These are phyloP conservation scores for Halcyon leucocephala DNA, from an alignment of 2,797 vertebrate genomes.

Conservation along the genomic window DNA sequence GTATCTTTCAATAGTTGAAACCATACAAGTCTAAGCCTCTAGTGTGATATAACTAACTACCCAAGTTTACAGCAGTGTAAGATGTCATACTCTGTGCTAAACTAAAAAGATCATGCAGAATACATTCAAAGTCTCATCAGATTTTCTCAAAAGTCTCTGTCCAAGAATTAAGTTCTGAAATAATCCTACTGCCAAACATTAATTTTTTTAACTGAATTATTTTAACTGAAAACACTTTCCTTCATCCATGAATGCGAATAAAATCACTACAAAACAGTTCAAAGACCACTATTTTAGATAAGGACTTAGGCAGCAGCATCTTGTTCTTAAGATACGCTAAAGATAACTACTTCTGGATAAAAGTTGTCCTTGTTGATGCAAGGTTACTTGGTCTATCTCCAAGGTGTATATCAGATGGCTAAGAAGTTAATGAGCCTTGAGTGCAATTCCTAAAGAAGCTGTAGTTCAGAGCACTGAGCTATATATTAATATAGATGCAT, in stretches of 20 bases:
- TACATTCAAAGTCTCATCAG: background rate
- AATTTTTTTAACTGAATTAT: background rate
- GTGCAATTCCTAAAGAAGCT: background rate
- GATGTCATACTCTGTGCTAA: background rate
- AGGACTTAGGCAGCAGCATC: background rate
- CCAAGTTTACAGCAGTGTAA: background rate
- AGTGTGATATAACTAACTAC: background rate
- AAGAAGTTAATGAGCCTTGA: background rate
- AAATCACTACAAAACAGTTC: background rate
- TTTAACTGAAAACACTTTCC: background rate
- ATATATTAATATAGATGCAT: background rate
- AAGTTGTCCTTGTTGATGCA: background rate
- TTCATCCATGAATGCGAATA: background rate
- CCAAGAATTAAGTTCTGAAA: constrained; percentile 51
- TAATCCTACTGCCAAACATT: background rate
- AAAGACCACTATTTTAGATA: background rate
- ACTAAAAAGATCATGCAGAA: background rate
- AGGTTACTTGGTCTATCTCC: background rate
- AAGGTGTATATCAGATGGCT: background rate
- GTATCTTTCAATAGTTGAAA: background rate
- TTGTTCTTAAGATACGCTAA: background rate
- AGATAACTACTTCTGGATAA: background rate
- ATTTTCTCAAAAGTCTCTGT: background rate
- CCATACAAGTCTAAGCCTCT: background rate
- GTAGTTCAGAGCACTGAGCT: background rate